phyloP scores from a whole-genome alignment of 2,797 vertebrate species.

The Poecilia picta region DNA sequence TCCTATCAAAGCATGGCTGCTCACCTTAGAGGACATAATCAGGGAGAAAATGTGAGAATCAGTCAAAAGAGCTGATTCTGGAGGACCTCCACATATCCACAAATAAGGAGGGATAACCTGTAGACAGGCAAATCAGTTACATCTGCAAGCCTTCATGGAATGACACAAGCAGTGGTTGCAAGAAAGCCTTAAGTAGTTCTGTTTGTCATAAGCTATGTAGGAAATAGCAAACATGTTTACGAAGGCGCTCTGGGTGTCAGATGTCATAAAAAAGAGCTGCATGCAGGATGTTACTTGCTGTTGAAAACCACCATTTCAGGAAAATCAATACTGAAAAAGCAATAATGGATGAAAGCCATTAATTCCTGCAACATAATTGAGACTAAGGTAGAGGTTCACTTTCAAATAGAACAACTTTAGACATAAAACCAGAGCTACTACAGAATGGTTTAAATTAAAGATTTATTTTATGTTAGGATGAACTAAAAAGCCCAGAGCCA shows the following conservation, averaged over 20 bases:
- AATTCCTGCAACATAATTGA: background rate
- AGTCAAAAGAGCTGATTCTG: background rate
- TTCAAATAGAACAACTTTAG: background rate
- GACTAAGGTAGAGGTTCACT: background rate
- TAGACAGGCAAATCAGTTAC: background rate
- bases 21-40: background rate
- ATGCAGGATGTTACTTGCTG: background rate
- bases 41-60: background rate
- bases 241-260: background rate
- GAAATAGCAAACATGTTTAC: background rate
- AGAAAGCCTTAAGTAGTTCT: background rate
- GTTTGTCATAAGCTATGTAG: background rate
- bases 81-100: background rate
- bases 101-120: background rate
- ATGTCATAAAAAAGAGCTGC: background rate
- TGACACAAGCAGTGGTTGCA: background rate
- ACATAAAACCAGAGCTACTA: background rate
- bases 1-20: background rate
- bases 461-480: background rate
- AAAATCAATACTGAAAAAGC: background rate
- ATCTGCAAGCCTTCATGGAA: background rate
- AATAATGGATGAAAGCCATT: background rate
- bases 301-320: background rate
- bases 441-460: background rate
- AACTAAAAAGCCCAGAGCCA: background rate